Evolutionary conservation across 2,888 invertebrate species (phyloP), one percentile per base, ranked within the genome.

Genomic region (Apamea sordens): DNA sequence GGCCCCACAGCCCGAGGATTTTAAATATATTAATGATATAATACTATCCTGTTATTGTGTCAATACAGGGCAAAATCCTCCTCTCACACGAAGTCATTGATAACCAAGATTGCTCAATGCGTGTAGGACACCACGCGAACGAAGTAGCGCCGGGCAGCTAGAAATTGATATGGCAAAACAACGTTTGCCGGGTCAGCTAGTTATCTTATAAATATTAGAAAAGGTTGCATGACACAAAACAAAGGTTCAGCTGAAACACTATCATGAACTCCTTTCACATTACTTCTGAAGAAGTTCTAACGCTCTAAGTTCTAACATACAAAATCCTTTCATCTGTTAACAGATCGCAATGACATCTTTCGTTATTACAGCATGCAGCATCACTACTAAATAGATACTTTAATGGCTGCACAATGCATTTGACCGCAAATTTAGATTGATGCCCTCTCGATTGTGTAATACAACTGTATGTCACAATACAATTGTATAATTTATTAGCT

Each of bases 341-440:
- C 28, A 41, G 32, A 79, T 21, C n/a, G 7, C 36, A 53, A 65
- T 47, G 24, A 65, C 50, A 21, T 76, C 32, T 18, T 18, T 41
- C 18, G 24, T 24, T 76, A 44, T 44, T 65, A 59, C 47, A 67
- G 21, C 47, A 7, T 47, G 2, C 47, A 47, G 0, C 47, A 47
- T 47, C 47, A 47, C 47, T 15, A 47, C 15, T 47, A 47, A 15
- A 47, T 47, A 15, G 15, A 47, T 11, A 56, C 13, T 47, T 10
- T 21, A 28, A 56, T 28, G 24, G 18, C 5, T 36, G 0, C 8
- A 44, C n/a, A 81, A 77, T 67, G 28, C 36, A 77, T 77, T 36
- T 71, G 84, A 83, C 70, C 78, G 70, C 59, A 77, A 81, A 78
- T 44, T 18, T 67, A 44, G 10, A 67, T 47, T 67, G 53, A 71